Base-by-base conservation (phyloP, 1,140 invertebrate genomes). In the Helicoverpa armigera region DNA sequence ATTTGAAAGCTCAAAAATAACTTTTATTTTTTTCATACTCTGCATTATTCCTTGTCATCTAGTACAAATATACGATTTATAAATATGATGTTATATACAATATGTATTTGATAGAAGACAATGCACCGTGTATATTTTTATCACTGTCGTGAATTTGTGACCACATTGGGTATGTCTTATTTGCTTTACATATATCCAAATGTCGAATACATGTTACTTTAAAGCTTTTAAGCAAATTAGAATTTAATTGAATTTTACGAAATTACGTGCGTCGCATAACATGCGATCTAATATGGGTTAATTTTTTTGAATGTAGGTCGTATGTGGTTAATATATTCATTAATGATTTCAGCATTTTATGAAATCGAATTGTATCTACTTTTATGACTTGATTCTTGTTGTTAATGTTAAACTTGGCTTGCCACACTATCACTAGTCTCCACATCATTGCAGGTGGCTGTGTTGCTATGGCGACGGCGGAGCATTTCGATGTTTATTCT, bases 221-320 rank as follows among this genome's bases (percentile, higher is more conserved):
- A 31, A 73, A 60, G 75, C 74, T 82, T 82, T 82, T 73, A 82
- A 78, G 43, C 48, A 82, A 73, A 82, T 82, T 78, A 82, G 70
- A 35, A 65, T 78, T 5, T 78, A 78, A 82, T 78, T 72, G 56
- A 73, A 73, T 65, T 78, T 78, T 50, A 43, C 67, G 65, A 63
- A 61, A 78, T 65, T 54, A 54, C 51, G 53, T 35, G 54, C 35
- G 63, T 48, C 35, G 56, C 61, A 48, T 72, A 75, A 56, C 76
- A 82, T 80, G 73, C 78, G 31, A 84, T 79, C 74, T 74, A 63
- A 76, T 61, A 35, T 74, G 60, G 58, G 35, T 60, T 76, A 76
- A 63, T 50, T 50, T 18, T 18, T 29, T 50, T 48, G 11, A 13
- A 50, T 61, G 51, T 58, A 61, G 9, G 12, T 61, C 18, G 60